Conservation (phyloP, 1,140 invertebrate species). For the Sitodiplosis mosellana region DNA sequence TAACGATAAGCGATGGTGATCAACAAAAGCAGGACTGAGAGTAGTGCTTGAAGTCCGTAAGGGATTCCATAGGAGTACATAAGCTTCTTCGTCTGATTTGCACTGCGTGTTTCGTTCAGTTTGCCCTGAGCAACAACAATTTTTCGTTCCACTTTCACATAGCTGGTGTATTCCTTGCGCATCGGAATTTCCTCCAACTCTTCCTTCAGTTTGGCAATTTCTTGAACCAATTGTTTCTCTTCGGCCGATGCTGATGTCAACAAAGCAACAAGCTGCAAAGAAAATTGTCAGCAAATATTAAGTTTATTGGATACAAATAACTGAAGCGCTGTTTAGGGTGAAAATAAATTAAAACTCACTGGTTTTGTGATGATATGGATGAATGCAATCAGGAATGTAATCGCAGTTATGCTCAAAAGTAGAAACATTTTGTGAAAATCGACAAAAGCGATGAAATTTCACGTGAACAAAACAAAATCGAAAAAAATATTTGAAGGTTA, state of each 20-base stretch:
- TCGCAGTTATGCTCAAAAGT: no score
- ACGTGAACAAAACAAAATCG: no score
- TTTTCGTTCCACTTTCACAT: slow-evolving; percentile 1
- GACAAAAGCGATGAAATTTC: no score
- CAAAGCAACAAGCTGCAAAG: background rate
- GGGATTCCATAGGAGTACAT: background rate
- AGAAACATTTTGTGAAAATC: no score
- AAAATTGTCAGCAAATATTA: slow-evolving; percentile 1
- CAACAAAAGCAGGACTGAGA: background rate
- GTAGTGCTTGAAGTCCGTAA: background rate
- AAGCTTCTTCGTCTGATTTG: background rate
- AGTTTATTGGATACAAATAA: no score
- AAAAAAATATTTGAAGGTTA: no score
- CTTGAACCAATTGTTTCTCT: background rate
- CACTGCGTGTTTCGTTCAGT: background rate
- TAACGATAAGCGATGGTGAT: background rate
- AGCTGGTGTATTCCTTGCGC: background rate
- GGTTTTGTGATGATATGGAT: no score
- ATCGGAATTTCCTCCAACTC: background rate
- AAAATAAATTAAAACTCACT: no score
- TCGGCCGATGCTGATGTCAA: background rate
- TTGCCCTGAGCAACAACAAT: background rate
- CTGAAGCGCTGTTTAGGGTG: no score
- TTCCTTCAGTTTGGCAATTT: background rate
- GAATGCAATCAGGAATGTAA: no score